Evolutionary conservation across 2,888 invertebrate species (phyloP).

Genomic region (Mycalesis mineus): DNA sequence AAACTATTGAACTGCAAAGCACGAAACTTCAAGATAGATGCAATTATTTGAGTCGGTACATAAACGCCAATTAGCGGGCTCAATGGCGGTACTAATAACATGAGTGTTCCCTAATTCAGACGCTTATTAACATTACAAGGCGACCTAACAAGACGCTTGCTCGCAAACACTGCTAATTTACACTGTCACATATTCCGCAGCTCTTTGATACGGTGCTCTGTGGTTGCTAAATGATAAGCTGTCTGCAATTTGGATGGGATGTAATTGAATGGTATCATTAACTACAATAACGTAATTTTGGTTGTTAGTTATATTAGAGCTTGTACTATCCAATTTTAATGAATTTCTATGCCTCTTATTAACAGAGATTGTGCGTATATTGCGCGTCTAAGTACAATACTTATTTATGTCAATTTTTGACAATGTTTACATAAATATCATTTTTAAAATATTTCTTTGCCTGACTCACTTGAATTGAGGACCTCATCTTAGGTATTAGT

Average conservation of each 20-base stretch:
- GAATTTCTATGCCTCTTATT: too few species aligned
- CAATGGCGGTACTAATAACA: constrained; percentile 26
- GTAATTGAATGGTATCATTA: constrained; percentile 10
- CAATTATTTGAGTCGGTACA: constrained; percentile 14
- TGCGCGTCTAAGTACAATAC: too few species aligned
- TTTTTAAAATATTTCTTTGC: too few species aligned
- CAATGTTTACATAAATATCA: too few species aligned
- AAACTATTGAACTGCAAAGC: constrained; percentile 17
- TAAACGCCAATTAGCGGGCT: constrained; percentile 24
- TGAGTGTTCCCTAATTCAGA: constrained; percentile 28
- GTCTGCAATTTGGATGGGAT: not conserved
- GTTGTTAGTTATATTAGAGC: not conserved
- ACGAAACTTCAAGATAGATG: constrained; percentile 11
- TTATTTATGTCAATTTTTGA: too few species aligned
- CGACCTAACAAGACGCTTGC: constrained; percentile 44
- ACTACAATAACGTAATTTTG: not conserved
- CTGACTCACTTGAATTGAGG: too few species aligned
- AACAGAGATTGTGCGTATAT: too few species aligned
- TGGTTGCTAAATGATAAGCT: constrained; percentile 15
- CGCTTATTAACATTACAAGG: constrained; percentile 55
- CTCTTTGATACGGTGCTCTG: not conserved
- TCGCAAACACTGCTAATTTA: constrained; percentile 49
- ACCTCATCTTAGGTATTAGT: not conserved
- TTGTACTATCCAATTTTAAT: not conserved
- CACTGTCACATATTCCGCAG: constrained; percentile 28